Evolutionary conservation across 2,888 invertebrate genomes (phyloP).

Genomic region (Melinopterus prodromus): DNA sequence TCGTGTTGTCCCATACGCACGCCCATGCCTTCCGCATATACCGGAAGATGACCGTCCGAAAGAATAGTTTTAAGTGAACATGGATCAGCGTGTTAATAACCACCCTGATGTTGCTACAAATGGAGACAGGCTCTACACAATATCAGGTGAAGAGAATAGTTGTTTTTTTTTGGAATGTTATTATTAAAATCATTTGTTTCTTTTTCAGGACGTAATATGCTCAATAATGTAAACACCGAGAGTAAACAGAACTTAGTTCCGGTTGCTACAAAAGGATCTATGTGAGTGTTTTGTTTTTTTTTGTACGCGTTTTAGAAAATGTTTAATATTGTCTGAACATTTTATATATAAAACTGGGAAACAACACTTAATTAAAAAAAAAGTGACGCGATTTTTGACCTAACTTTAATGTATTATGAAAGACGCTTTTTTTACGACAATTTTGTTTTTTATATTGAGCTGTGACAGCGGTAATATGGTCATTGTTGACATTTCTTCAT

Average conservation of each 20-base stretch:
- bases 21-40: neutral
- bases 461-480: no score
- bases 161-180: neutral
- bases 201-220: conserved; percentile 29
- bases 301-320: neutral
- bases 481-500: no score
- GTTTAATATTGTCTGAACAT: no score
- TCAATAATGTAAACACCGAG: conserved; percentile 34
- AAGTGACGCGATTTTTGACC: no score
- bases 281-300: conserved; percentile 54
- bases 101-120: neutral
- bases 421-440: no score
- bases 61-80: neutral
- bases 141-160: conserved; percentile 10
- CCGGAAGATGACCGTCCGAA: neutral
- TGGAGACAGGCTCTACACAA: neutral
- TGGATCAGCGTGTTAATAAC: neutral
- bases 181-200: conserved; percentile 4
- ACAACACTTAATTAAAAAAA: no score
- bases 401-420: no score
- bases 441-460: no score
- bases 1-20: neutral
- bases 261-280: conserved; percentile 63
- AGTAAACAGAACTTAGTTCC: conserved; percentile 57
- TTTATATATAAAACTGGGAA: no score